These are phyloP conservation scores for Liolophura sinensis DNA, from an alignment of 1,140 invertebrate genomes.

Conservation along the genomic window DNA sequence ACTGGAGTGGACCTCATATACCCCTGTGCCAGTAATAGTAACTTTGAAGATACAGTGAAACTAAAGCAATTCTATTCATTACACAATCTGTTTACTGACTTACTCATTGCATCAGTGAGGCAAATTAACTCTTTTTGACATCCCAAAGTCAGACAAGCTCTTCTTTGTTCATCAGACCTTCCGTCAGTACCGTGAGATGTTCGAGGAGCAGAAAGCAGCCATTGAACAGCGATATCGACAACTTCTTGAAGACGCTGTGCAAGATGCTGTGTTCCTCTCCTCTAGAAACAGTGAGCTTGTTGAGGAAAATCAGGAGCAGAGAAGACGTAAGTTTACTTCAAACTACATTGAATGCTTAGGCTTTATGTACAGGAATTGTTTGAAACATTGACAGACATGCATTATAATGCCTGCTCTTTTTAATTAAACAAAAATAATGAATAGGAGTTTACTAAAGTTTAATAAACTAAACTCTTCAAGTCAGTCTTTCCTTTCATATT, in stretches of 20 bases:
- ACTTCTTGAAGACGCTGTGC: slow-evolving; percentile 49
- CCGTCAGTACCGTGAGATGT: slow-evolving; percentile 50
- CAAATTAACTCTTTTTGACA: background rate
- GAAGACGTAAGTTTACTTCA: slow-evolving; percentile 31
- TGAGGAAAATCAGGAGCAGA: slow-evolving; percentile 39
- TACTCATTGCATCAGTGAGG: background rate
- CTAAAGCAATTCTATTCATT: background rate
- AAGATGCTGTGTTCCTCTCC: slow-evolving; percentile 52
- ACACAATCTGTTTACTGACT: background rate
- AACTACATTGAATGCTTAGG: no score
- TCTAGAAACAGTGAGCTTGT: slow-evolving; percentile 45
- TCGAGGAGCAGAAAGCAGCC: slow-evolving; percentile 53
- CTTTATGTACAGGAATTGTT: no score
- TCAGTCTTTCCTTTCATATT: no score
- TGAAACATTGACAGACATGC: no score
- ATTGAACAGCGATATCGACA: slow-evolving; percentile 48
- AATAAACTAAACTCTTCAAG: no score
- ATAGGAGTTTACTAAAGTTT: no score
- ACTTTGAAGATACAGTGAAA: background rate
- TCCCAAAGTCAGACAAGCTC: background rate
- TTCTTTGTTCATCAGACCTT: slow-evolving; percentile 37
- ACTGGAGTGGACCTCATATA: background rate
- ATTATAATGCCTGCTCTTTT: no score
- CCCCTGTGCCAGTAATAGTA: background rate
- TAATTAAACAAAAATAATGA: no score